Conservation (phyloP, 2,113 vertebrate species). For the Pachypanchax playfairii region DNA sequence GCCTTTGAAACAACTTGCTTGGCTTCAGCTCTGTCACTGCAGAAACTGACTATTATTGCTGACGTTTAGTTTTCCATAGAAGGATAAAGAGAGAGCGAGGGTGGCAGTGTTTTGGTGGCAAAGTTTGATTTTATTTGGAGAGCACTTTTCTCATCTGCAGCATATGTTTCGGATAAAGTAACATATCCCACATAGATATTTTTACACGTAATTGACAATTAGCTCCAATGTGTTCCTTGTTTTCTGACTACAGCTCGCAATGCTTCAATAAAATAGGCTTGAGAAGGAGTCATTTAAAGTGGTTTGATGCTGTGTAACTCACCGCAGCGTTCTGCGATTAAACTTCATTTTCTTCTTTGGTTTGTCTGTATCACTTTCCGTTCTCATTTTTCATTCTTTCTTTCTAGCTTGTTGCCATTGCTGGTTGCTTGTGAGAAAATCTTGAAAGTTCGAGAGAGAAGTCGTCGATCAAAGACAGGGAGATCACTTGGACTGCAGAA, state of each 20-base stretch:
- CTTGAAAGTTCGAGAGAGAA: slow-evolving; percentile 26
- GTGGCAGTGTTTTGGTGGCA: slow-evolving; percentile 41
- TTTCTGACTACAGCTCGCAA: slow-evolving; percentile 39
- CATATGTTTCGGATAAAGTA: slow-evolving; percentile 52
- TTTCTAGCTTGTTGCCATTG: slow-evolving; percentile 15
- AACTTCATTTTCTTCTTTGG: slow-evolving; percentile 38
- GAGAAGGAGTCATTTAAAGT: slow-evolving; percentile 44
- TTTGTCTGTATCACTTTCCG: slow-evolving; percentile 60
- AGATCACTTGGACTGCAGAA: slow-evolving; percentile 41
- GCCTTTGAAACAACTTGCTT: slow-evolving; percentile 48
- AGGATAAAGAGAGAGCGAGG: slow-evolving; percentile 21
- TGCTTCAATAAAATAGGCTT: slow-evolving; percentile 39
- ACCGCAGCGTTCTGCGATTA: slow-evolving; percentile 48
- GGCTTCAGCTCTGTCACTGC: slow-evolving; percentile 43
- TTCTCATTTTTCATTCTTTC: slow-evolving; percentile 24
- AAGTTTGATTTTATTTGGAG: slow-evolving; percentile 24
- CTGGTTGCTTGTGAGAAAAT: slow-evolving; percentile 38
- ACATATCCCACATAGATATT: slow-evolving; percentile 43
- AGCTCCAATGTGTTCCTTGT: slow-evolving; percentile 48
- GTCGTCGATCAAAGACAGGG: slow-evolving; percentile 31
- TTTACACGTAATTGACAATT: slow-evolving; percentile 53
- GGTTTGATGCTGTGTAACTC: slow-evolving; percentile 46
- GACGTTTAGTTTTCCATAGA: slow-evolving; percentile 66
- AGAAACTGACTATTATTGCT: slow-evolving; percentile 54
- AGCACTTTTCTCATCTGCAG: slow-evolving; percentile 18